Conservation (phyloP, 1,140 invertebrate species). For the Drosophila gunungcola region DNA sequence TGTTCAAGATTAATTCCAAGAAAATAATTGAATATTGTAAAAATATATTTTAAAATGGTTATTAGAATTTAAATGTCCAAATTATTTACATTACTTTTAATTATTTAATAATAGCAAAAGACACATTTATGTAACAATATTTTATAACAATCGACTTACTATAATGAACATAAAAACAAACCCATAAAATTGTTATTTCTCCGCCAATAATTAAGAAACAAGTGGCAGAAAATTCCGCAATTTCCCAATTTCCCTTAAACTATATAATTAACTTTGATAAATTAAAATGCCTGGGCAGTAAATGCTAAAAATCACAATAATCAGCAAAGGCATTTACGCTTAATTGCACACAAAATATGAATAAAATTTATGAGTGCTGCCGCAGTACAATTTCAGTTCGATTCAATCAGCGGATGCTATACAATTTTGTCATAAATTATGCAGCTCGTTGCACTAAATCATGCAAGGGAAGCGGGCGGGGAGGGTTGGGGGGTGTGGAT, state of each 20-base stretch:
- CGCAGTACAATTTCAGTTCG: constrained; percentile 38
- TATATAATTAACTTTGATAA: constrained; percentile 9
- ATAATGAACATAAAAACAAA: too few species aligned
- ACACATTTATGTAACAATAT: too few species aligned
- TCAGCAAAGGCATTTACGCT: constrained; percentile 28
- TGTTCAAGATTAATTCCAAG: not conserved
- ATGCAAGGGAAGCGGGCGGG: constrained; percentile 38
- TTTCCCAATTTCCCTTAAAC: not conserved
- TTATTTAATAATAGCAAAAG: too few species aligned
- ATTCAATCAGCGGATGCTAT: constrained; percentile 63
- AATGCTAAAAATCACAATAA: constrained; percentile 37
- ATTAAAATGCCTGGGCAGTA: constrained; percentile 4
- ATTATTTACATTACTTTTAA: too few species aligned
- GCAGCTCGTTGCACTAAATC: constrained; percentile 73
- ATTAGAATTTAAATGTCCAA: too few species aligned
- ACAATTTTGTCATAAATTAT: constrained; percentile 78
- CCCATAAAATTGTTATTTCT: not conserved
- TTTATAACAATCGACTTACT: too few species aligned
- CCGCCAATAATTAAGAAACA: not conserved
- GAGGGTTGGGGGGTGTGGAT: constrained; percentile 5
- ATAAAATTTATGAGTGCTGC: constrained; percentile 35
- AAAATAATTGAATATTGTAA: not conserved
- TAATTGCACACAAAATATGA: constrained; percentile 48
- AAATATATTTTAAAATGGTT: too few species aligned
- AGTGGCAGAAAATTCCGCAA: constrained; percentile 1